Evolutionary conservation across 2,797 vertebrate genomes (phyloP).

Genomic region (Rhinoraja longicauda): DNA sequence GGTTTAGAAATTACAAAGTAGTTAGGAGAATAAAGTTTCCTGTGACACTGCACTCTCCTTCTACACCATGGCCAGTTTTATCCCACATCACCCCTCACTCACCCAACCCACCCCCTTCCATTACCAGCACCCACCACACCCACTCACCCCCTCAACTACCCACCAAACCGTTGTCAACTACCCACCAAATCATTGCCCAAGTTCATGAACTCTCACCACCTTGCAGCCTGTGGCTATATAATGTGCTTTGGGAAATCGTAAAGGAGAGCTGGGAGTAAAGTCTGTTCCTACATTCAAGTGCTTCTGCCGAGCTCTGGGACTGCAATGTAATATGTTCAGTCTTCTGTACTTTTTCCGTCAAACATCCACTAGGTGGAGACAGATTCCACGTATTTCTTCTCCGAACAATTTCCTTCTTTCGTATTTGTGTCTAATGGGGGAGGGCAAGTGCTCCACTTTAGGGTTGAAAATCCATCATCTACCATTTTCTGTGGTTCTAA

Average conservation of each 20-base stretch:
- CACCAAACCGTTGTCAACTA: no score
- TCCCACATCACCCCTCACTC: no score
- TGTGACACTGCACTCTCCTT: not conserved
- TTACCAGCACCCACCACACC: no score
- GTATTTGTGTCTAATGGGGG: not conserved
- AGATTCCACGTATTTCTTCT: constrained; percentile 8
- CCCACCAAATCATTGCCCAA: no score
- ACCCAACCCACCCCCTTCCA: no score
- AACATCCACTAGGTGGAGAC: constrained; percentile 23
- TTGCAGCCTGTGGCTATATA: not conserved
- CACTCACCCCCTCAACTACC: no score
- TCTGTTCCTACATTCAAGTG: not conserved
- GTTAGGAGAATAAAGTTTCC: not conserved
- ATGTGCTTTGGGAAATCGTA: not conserved
- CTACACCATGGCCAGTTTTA: not conserved
- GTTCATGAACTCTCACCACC: not conserved
- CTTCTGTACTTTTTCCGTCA: not conserved
- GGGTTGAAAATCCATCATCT: not conserved
- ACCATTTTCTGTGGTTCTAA: not conserved
- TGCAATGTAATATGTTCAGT: not conserved
- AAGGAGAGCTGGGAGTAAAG: not conserved
- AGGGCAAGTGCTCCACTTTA: not conserved
- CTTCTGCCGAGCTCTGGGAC: not conserved
- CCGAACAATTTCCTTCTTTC: not conserved
- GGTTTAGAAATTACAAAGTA: no score